Evolutionary conservation across 1,140 invertebrate species (phyloP).

Genomic region (Drosophila ananassae): DNA sequence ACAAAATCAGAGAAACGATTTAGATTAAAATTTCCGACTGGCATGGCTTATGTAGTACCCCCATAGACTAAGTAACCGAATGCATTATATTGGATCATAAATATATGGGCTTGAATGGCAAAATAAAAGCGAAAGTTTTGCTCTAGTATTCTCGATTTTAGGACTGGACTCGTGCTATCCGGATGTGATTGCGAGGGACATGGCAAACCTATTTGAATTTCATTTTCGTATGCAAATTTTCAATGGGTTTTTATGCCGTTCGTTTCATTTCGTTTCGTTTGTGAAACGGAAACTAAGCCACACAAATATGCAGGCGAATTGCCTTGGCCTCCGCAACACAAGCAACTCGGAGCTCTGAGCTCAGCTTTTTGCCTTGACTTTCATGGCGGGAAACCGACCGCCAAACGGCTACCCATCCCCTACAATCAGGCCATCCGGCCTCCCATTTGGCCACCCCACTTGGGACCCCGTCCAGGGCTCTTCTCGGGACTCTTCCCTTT

Average conservation of each 20-base stretch:
- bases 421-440: not conserved
- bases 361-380: slow-evolving; percentile 61
- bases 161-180: slow-evolving; percentile 4
- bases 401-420: slow-evolving; percentile 8
- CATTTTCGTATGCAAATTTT: slow-evolving; percentile 80
- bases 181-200: slow-evolving; percentile 48
- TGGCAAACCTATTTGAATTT: slow-evolving; percentile 74
- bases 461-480: slow-evolving; percentile 6
- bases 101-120: slow-evolving; percentile 16
- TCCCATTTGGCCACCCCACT: not conserved
- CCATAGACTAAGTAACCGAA: slow-evolving; percentile 30
- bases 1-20: slow-evolving; percentile 33
- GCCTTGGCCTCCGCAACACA: slow-evolving; percentile 47
- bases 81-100: slow-evolving; percentile 33
- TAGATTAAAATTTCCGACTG: slow-evolving; percentile 30
- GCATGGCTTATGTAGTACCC: not conserved
- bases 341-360: slow-evolving; percentile 11
- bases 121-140: slow-evolving; percentile 42
- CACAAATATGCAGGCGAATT: slow-evolving; percentile 74
- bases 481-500: slow-evolving; percentile 26
- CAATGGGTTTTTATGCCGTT: slow-evolving; percentile 75
- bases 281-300: slow-evolving; percentile 76
- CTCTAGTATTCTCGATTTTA: slow-evolving; percentile 22
- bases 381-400: slow-evolving; percentile 41
- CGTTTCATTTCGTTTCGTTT: slow-evolving; percentile 62